These are phyloP conservation scores for Nothobranchius furzeri DNA, from an alignment of 2,113 vertebrate genomes.

Conservation along the genomic window DNA sequence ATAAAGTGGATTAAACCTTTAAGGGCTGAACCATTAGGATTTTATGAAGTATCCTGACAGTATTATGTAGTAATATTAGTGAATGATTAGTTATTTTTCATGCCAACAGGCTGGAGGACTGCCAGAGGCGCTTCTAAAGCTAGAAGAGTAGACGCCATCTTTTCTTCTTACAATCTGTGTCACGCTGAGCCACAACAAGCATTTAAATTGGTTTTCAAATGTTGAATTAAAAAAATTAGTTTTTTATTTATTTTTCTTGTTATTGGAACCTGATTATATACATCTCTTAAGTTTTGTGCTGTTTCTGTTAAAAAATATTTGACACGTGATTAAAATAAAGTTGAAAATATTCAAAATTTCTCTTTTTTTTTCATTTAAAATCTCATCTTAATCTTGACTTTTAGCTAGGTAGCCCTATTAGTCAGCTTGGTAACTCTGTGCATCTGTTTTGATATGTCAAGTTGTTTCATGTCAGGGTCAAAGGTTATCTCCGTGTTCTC, in stretches of 20 bases:
- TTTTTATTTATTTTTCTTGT: constrained; percentile 23
- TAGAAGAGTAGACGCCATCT: constrained; percentile 9
- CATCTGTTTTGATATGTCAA: constrained; percentile 14
- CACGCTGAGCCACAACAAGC: constrained; percentile 13
- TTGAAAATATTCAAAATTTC: constrained; percentile 3
- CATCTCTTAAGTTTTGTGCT: background rate
- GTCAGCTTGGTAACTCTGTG: no score
- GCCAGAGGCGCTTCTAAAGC: constrained; percentile 9
- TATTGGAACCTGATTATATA: constrained; percentile 13
- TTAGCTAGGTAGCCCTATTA: no score
- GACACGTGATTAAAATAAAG: constrained; percentile 28
- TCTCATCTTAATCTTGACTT: no score
- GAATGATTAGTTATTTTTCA: constrained; percentile 7
- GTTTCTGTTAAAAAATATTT: constrained; percentile 11
- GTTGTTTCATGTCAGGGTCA: background rate
- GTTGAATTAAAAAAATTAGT: constrained; percentile 4
- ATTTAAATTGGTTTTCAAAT: constrained; percentile 7
- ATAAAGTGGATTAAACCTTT: constrained; percentile 4
- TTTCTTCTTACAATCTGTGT: background rate
- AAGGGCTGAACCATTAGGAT: constrained; percentile 9
- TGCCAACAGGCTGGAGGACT: constrained; percentile 52
- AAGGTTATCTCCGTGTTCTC: constrained; percentile 23
- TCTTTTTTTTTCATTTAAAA: no score
- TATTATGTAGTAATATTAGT: constrained; percentile 10
- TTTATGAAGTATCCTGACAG: constrained; percentile 12